These are phyloP conservation scores for Sinonovacula constricta DNA, from an alignment of 1,140 invertebrate genomes.

Conservation along the genomic window DNA sequence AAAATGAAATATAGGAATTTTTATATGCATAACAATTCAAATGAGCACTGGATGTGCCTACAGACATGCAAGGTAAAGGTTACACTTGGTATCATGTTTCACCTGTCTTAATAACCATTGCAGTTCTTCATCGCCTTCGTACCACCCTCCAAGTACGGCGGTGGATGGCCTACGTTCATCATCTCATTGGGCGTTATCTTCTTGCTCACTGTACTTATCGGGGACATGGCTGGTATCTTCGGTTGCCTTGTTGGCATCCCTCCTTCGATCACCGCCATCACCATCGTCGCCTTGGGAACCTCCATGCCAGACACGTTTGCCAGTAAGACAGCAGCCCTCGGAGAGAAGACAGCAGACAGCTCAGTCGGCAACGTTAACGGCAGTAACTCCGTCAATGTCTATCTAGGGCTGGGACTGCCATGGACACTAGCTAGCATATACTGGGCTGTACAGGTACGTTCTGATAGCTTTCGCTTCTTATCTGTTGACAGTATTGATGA, in stretches of 20 bases:
- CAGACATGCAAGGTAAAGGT: too few relatives aligned
- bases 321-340: slow-evolving; percentile 79
- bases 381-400: slow-evolving; percentile 83
- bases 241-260: slow-evolving; percentile 83
- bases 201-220: slow-evolving; percentile 83
- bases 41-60: too few relatives aligned
- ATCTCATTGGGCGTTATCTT: slow-evolving; percentile 82
- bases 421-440: slow-evolving; percentile 84
- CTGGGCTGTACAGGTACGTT: slow-evolving; percentile 79
- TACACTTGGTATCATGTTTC: too few relatives aligned
- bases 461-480: too few relatives aligned
- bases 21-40: too few relatives aligned
- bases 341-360: slow-evolving; percentile 80
- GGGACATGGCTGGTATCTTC: slow-evolving; percentile 84
- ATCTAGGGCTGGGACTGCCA: slow-evolving; percentile 84
- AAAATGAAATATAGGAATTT: too few relatives aligned
- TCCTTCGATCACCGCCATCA: slow-evolving; percentile 84
- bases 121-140: slow-evolving; percentile 83
- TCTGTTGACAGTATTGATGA: too few relatives aligned
- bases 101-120: slow-evolving; percentile 80
- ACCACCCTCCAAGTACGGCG: slow-evolving; percentile 81
- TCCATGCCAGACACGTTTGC: slow-evolving; percentile 85
- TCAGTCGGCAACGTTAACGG: slow-evolving; percentile 81
- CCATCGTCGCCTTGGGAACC: slow-evolving; percentile 86
- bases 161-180: slow-evolving; percentile 84